These are phyloP conservation scores for Drosophila mettleri DNA, from an alignment of 2,888 invertebrate genomes.

Conservation along the genomic window DNA sequence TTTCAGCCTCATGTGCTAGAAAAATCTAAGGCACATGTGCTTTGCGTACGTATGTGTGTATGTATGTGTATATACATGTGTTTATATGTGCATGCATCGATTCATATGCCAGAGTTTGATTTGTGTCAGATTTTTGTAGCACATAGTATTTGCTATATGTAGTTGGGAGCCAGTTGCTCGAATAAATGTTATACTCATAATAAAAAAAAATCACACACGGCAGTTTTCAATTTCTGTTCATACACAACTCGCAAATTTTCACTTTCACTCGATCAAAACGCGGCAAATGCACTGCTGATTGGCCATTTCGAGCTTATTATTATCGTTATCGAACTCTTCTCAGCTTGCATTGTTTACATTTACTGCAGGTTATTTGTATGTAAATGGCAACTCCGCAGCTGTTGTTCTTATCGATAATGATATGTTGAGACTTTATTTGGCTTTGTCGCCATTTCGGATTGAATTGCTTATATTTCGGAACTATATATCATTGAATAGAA, in stretches of 20 bases:
- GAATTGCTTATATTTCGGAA: too few species aligned
- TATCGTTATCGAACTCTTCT: background rate
- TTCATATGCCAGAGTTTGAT: slow-evolving; percentile 1
- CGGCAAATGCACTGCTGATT: slow-evolving; percentile 2
- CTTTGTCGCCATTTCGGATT: background rate
- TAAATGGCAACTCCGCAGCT: background rate
- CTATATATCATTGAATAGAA: background rate
- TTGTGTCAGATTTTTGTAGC: slow-evolving; percentile 5
- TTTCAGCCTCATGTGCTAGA: slow-evolving; percentile 13
- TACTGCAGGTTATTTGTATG: background rate
- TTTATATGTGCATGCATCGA: background rate
- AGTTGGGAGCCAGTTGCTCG: slow-evolving; percentile 29
- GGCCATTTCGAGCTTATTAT: too few species aligned
- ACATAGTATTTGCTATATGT: slow-evolving; percentile 19
- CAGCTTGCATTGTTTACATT: background rate
- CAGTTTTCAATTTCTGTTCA: background rate
- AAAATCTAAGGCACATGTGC: slow-evolving; percentile 5
- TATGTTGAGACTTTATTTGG: background rate
- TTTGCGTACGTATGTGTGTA: background rate
- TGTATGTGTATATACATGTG: background rate
- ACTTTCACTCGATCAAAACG: background rate
- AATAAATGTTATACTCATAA: slow-evolving; percentile 33
- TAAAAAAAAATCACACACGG: background rate
- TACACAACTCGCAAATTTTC: background rate
- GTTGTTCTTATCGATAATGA: too few species aligned